Percentiles rank a stretch among this genome's conserved stretches.
Evolutionary conservation across 2,113 vertebrate genomes (phyloP).

Genomic region (Megalops atlanticus): DNA sequence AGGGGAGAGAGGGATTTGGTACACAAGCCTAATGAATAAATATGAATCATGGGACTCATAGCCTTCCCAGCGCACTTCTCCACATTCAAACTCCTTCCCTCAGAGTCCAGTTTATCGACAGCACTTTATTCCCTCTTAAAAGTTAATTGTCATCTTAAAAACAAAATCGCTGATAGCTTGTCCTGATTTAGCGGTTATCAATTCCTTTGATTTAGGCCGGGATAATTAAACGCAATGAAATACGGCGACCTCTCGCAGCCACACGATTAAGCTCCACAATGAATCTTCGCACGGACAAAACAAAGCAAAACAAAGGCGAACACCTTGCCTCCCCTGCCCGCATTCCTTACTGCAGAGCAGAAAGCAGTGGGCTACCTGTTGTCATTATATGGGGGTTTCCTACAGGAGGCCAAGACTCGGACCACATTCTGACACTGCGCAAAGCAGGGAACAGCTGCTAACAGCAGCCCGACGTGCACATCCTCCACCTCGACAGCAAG

Average conservation of each 20-base stretch:
- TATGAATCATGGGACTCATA: not conserved
- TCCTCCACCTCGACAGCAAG: too few species aligned
- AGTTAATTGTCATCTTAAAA: not conserved
- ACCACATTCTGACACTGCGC: too few species aligned
- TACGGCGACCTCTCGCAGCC: not conserved
- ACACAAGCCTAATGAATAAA: not conserved
- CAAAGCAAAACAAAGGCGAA: not conserved
- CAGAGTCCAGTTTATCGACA: not conserved
- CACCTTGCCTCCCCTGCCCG: not conserved
- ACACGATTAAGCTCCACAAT: not conserved
- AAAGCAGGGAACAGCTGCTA: too few species aligned
- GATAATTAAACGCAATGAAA: not conserved
- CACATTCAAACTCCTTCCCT: not conserved
- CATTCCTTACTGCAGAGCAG: not conserved
- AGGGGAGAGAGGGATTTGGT: not conserved
- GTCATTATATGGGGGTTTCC: not conserved
- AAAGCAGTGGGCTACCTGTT: not conserved
- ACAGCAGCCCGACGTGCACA: too few species aligned
- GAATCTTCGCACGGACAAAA: not conserved
- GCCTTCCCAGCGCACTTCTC: not conserved
- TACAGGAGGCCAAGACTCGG: too few species aligned
- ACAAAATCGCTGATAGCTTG: not conserved
- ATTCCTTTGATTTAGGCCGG: not conserved
- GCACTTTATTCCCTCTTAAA: conserved; percentile 5
- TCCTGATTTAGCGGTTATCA: not conserved